These are phyloP conservation scores for Eurystomus glaucurus DNA, from an alignment of 2,797 vertebrate species.

Conservation along the genomic window DNA sequence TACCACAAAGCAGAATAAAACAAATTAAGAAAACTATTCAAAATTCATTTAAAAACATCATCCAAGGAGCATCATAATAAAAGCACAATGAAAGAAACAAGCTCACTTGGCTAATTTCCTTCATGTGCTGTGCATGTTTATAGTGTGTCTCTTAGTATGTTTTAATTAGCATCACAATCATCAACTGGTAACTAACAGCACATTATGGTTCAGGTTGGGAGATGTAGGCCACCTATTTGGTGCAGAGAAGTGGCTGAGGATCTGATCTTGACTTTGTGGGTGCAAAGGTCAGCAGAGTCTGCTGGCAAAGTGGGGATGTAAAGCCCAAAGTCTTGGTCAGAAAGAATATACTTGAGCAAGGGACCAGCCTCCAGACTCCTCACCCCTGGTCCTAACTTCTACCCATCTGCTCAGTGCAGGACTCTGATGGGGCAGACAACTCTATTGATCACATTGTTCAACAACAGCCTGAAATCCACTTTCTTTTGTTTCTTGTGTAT, in stretches of 20 bases:
- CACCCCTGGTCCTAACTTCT: accelerated
- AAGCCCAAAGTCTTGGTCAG: background rate
- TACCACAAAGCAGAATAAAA: constrained; percentile 82
- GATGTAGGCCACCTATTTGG: background rate
- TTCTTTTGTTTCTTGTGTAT: background rate
- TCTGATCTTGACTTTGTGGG: background rate
- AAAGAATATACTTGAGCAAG: background rate
- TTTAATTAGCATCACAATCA: constrained; percentile 77
- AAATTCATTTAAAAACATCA: constrained; percentile 89
- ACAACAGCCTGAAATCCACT: background rate
- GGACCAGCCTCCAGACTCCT: background rate
- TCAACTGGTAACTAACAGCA: constrained; percentile 51
- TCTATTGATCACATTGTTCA: accelerated
- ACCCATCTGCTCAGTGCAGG: background rate
- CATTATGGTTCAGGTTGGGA: background rate
- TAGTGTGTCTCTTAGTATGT: constrained; percentile 53
- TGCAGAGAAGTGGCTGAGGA: background rate
- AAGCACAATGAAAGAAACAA: constrained; percentile 84
- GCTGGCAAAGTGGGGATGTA: background rate
- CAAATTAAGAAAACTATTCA: constrained; percentile 86
- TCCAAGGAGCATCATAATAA: constrained; percentile 86
- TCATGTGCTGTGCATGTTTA: constrained; percentile 71
- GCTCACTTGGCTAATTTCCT: constrained; percentile 83
- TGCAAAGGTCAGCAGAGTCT: background rate
- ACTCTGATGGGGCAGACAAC: accelerated